phyloP scores from a whole-genome alignment of 2,797 vertebrate genomes.

The Thalassophryne amazonica region DNA sequence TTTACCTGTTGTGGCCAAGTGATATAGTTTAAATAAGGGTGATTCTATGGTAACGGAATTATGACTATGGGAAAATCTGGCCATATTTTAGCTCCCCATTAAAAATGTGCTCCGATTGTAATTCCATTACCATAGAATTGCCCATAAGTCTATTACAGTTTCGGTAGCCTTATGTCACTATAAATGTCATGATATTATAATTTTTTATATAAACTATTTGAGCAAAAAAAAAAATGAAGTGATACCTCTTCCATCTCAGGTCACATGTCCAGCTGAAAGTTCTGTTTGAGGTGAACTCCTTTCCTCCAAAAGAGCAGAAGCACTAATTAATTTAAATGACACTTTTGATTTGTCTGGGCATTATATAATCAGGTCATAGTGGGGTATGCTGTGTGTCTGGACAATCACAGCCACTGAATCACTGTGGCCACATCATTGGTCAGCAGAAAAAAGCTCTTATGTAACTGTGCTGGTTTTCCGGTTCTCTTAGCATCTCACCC shows the following conservation, averaged over 20 bases:
- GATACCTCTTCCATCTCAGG: neutral
- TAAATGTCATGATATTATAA: no score
- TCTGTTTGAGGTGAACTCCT: neutral
- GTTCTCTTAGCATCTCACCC: constrained; percentile 19
- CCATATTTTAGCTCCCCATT: no score
- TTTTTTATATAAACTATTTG: no score
- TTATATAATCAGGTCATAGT: constrained; percentile 29
- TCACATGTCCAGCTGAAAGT: neutral
- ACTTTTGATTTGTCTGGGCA: neutral
- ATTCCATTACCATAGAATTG: no score
- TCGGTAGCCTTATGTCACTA: no score
- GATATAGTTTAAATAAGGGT: no score
- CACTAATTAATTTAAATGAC: neutral
- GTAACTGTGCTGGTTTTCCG: constrained; percentile 42
- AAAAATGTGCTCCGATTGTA: no score
- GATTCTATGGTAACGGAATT: no score
- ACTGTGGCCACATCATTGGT: constrained; percentile 19
- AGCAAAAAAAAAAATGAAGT: no score
- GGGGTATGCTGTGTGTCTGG: constrained; percentile 5
- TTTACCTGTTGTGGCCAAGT: no score
- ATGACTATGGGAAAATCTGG: no score
- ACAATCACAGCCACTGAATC: constrained; percentile 33
- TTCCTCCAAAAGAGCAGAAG: neutral
- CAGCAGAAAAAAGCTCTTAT: constrained; percentile 41
- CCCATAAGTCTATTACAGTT: no score